phyloP scores from a whole-genome alignment of 2,113 vertebrate species.

The Gymnorhina tibicen region DNA sequence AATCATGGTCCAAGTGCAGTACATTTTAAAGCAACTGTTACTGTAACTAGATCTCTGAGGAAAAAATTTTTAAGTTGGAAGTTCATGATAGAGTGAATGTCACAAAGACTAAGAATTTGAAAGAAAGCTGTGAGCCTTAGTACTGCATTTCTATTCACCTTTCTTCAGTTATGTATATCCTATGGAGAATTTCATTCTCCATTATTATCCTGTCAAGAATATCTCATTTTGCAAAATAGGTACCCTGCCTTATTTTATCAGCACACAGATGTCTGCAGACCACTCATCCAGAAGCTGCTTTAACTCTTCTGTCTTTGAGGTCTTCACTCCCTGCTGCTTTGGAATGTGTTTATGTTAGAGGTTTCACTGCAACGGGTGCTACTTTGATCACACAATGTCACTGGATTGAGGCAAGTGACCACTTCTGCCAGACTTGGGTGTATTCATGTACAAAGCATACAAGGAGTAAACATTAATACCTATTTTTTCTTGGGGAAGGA shows the following conservation, averaged over 20 bases:
- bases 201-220: neutral
- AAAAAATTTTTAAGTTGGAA: neutral
- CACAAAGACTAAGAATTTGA: neutral
- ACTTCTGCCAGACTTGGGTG: neutral
- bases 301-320: neutral
- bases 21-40: neutral
- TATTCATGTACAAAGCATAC: neutral
- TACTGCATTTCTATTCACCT: neutral
- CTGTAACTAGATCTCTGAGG: neutral
- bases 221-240: neutral
- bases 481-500: neutral
- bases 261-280: neutral
- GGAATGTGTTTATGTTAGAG: neutral
- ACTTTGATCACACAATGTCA: neutral
- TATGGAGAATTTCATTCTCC: neutral
- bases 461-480: neutral
- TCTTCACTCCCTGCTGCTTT: neutral
- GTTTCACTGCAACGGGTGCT: neutral
- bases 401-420: neutral
- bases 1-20: neutral
- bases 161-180: neutral
- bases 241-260: neutral
- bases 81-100: neutral
- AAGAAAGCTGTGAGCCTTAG: neutral
- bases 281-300: neutral